Base-by-base conservation (phyloP, 2,888 invertebrate species). In the Ariolimax columbianus region DNA sequence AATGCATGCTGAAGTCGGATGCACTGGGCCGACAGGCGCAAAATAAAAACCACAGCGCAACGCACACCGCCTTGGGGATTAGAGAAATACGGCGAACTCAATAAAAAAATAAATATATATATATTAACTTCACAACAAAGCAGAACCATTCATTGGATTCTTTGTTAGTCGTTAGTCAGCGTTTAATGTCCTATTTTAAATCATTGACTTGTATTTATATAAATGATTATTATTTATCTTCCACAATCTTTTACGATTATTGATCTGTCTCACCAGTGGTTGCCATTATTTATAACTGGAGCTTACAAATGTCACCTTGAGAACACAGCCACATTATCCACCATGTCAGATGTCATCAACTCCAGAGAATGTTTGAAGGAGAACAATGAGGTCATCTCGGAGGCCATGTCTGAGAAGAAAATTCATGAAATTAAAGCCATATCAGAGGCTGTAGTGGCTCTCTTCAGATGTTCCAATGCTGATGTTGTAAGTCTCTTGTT, bases 341-440 rank as follows among this genome's bases (percentile, higher is more conserved):
- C 55, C n/a, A 63, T 72, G 43, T 66, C n/a, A 9, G 68, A 66
- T 63, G 30, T 43, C 17, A 23, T 47, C 9, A 14, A 55, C 23
- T n/a, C 43, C 14, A 59, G 1, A 63, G 59, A 63, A n/a, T 38
- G n/a, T 0, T n/a, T 47, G 9, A 38, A 14, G 7, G 59, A 38
- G 38, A 38, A 14, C 23, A 11, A 38, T 11, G 4, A 40, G 26
- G 70, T 59, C 43, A 82, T 81, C 63, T 73, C 83, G 11, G 86
- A 91, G 38, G 90, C 89, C 83, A 93, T 93, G 93, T 89, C 89
- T 59, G 84, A 89, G 55, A 93, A 93, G 89, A 93, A 93, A 86
- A 84, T 86, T 9, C 93, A 93, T 88, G 93, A 93, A 86, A 91
- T 93, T 7, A 90, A 91, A 36, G 81, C 90, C 1, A 92, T 93